Evolutionary conservation across 2,888 invertebrate species (phyloP).

Genomic region (Ormyrus pomaceus): DNA sequence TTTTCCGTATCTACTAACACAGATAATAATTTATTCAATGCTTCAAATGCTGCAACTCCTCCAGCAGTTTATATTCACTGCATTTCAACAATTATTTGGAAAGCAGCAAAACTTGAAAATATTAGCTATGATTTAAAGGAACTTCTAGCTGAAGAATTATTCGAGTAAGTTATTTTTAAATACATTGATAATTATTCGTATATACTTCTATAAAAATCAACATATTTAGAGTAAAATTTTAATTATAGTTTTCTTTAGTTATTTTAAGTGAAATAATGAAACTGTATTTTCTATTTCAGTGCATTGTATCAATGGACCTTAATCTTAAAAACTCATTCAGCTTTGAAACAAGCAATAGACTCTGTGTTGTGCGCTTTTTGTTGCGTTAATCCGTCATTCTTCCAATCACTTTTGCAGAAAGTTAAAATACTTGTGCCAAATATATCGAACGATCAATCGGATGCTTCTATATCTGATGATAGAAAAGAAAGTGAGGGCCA

Average conservation of each 20-base stretch:
- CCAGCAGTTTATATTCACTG: constrained; percentile 83
- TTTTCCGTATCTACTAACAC: constrained; percentile 73
- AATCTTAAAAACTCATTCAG: constrained; percentile 82
- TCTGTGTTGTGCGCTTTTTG: constrained; percentile 91
- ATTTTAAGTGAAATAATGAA: neutral
- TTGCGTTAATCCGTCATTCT: constrained; percentile 87
- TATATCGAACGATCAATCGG: constrained; percentile 76
- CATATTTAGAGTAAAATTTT: too few species aligned
- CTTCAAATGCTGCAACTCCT: constrained; percentile 66
- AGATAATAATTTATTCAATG: constrained; percentile 55
- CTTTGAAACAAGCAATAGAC: constrained; percentile 90
- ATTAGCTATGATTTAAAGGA: constrained; percentile 81
- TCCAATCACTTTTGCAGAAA: constrained; percentile 84
- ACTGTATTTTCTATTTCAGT: constrained; percentile 64
- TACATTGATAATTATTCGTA: too few species aligned
- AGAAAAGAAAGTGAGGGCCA: constrained; percentile 79
- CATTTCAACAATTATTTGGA: constrained; percentile 89
- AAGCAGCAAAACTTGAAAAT: constrained; percentile 80
- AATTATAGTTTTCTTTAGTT: too few species aligned
- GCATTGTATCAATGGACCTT: constrained; percentile 87
- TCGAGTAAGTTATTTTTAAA: constrained; percentile 77
- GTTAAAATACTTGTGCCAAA: constrained; percentile 81
- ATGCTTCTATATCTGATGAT: constrained; percentile 80
- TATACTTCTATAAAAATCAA: too few species aligned
- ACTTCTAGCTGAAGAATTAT: constrained; percentile 85